Evolutionary conservation across 2,797 vertebrate genomes (phyloP).

Genomic region (Myotis pilosus): DNA sequence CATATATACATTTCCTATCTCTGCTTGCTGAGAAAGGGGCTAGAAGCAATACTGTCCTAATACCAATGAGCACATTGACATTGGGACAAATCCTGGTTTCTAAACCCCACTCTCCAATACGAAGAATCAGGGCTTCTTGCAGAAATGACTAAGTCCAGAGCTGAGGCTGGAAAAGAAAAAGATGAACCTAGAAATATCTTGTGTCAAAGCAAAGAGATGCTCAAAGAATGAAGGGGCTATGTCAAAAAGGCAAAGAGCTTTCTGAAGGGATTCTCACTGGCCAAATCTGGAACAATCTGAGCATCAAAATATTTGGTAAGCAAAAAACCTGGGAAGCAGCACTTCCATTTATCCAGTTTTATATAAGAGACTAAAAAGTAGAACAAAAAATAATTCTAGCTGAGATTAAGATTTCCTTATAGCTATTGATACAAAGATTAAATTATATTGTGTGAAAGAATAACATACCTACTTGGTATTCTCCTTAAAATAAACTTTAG

Average conservation of each 20-base stretch:
- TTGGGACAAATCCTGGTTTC: neutral
- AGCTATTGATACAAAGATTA: neutral
- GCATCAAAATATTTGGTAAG: neutral
- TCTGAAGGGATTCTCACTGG: neutral
- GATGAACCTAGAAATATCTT: neutral
- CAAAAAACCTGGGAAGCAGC: neutral
- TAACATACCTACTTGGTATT: neutral
- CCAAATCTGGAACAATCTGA: neutral
- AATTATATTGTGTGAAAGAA: neutral
- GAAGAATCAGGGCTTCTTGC: neutral
- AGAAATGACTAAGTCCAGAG: neutral
- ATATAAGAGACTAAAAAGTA: neutral
- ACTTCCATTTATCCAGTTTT: neutral
- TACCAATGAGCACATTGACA: neutral
- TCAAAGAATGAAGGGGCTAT: neutral
- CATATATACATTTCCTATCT: neutral
- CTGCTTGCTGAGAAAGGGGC: neutral
- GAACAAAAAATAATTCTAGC: neutral
- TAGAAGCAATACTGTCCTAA: neutral
- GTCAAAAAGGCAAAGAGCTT: neutral
- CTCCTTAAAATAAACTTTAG: slow-evolving; percentile 19
- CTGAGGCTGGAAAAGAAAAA: neutral
- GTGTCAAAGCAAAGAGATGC: neutral
- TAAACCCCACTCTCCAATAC: neutral
- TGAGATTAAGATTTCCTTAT: slow-evolving; percentile 6